Evolutionary conservation across 2,888 invertebrate genomes (phyloP).

Genomic region (Euplexia lucipara): DNA sequence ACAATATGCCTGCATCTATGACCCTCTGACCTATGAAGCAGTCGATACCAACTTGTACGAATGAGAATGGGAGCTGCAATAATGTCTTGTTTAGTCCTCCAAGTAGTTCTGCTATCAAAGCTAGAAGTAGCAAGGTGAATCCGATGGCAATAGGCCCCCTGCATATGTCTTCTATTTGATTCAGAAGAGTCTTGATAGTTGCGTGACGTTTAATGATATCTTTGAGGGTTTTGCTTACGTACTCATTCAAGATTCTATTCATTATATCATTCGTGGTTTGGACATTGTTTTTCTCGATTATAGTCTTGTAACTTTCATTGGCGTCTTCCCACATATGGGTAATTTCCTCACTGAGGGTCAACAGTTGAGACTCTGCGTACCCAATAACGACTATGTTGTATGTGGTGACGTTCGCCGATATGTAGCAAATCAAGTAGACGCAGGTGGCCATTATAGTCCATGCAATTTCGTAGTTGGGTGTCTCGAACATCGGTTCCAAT

Average conservation of each 20-base stretch:
- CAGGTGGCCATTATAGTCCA: constrained; percentile 12
- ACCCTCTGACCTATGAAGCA: constrained; percentile 78
- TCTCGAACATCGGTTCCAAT: constrained; percentile 56
- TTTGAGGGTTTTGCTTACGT: constrained; percentile 52
- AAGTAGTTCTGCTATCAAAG: constrained; percentile 68
- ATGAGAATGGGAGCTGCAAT: constrained; percentile 70
- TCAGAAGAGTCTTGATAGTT: constrained; percentile 60
- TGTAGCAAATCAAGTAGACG: constrained; percentile 34
- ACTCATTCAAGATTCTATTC: constrained; percentile 47
- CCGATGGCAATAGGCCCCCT: constrained; percentile 69
- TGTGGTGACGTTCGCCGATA: constrained; percentile 52
- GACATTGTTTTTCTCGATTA: neutral
- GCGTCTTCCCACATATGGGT: constrained; percentile 58
- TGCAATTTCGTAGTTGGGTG: constrained; percentile 59
- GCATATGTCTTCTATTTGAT: constrained; percentile 65
- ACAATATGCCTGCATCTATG: constrained; percentile 72
- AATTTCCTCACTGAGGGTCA: constrained; percentile 48
- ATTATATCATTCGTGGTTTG: neutral
- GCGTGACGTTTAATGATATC: constrained; percentile 66
- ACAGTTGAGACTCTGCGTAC: constrained; percentile 56
- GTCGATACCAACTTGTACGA: constrained; percentile 72
- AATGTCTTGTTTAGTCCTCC: constrained; percentile 75
- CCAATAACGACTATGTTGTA: constrained; percentile 54
- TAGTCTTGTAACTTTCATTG: constrained; percentile 23
- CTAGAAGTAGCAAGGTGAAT: constrained; percentile 64